phyloP scores from a whole-genome alignment of 1,140 invertebrate genomes.

The Holotrichia oblita region DNA sequence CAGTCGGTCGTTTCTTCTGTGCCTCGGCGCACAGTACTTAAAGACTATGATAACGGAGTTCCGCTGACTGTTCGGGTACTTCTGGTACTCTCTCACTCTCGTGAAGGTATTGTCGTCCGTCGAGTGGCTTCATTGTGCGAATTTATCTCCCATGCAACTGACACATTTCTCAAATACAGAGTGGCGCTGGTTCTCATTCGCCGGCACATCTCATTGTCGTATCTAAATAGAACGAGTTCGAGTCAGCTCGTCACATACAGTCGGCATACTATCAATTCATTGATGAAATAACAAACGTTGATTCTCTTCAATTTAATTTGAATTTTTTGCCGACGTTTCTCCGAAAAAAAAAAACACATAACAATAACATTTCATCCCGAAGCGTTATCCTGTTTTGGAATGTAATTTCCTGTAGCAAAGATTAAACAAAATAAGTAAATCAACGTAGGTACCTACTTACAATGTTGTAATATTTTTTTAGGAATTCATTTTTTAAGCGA shows the following conservation, averaged over 20 bases:
- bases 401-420: too few relatives aligned
- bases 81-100: conserved; percentile 14
- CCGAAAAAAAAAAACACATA: too few relatives aligned
- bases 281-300: neutral
- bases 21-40: conserved; percentile 16
- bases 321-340: too few relatives aligned
- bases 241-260: neutral
- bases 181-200: neutral
- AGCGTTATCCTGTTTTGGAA: too few relatives aligned
- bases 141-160: conserved; percentile 33
- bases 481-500: too few relatives aligned
- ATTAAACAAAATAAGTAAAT: too few relatives aligned
- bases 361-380: too few relatives aligned
- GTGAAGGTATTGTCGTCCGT: conserved; percentile 23
- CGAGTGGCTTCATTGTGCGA: conserved; percentile 30
- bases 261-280: neutral
- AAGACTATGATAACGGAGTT: neutral
- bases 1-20: conserved; percentile 25
- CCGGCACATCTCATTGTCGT: neutral
- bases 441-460: too few relatives aligned
- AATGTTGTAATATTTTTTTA: too few relatives aligned
- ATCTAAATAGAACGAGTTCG: neutral
- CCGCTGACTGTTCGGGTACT: conserved; percentile 29
- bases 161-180: conserved; percentile 32
- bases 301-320: too few relatives aligned